Percentiles rank a stretch among this genome's conserved stretches.
Evolutionary conservation across 2,113 vertebrate genomes (phyloP).

Genomic region (Hystrix brachyura): DNA sequence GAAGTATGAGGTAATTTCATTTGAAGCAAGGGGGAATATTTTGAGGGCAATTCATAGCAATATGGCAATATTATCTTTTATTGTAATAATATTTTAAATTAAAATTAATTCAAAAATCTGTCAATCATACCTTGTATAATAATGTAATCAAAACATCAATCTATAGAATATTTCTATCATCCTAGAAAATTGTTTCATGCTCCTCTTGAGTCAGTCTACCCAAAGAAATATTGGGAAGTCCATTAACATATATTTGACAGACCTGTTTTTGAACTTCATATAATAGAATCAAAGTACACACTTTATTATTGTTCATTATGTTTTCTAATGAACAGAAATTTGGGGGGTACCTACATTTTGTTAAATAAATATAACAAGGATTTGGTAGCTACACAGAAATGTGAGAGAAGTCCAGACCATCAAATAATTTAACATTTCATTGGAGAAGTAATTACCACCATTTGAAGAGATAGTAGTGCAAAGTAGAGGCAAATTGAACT

Average conservation of each 20-base stretch:
- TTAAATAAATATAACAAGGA: background rate
- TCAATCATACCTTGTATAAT: too few species aligned
- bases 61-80: too few species aligned
- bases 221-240: background rate
- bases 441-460: background rate
- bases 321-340: background rate
- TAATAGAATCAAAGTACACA: conserved; percentile 25
- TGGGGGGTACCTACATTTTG: background rate
- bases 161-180: background rate
- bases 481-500: background rate
- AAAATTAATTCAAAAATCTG: too few species aligned
- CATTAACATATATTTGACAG: background rate
- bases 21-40: too few species aligned
- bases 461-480: background rate
- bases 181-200: background rate
- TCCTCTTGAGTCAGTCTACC: background rate
- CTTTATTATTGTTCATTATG: background rate
- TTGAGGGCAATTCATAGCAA: too few species aligned
- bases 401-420: background rate
- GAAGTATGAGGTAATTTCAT: too few species aligned
- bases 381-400: background rate
- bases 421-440: conserved; percentile 46
- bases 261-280: background rate
- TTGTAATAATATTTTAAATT: too few species aligned
- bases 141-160: background rate